Evolutionary conservation across 2,888 invertebrate genomes (phyloP).

Genomic region (Cosmia trapezina): DNA sequence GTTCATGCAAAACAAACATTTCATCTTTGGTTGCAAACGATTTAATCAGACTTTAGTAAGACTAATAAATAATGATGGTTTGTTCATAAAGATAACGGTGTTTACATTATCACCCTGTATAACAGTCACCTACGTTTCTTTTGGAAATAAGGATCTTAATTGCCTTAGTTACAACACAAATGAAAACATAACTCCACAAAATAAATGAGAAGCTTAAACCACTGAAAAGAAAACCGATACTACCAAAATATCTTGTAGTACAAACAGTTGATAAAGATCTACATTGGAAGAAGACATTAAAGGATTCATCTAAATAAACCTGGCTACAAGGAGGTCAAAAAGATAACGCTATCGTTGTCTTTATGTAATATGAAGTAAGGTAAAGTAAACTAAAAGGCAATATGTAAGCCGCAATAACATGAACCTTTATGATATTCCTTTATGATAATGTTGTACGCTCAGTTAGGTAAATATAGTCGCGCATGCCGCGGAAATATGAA

Average conservation of each 20-base stretch:
- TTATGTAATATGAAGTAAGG: constrained; percentile 70
- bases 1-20: too few species aligned
- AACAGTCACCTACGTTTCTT: background rate
- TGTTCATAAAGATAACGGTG: too few species aligned
- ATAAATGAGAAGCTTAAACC: constrained; percentile 43
- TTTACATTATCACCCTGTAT: too few species aligned
- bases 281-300: constrained; percentile 54
- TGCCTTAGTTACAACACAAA: constrained; percentile 20
- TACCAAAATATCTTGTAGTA: constrained; percentile 24
- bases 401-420: constrained; percentile 78
- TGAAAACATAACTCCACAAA: constrained; percentile 33
- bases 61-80: too few species aligned
- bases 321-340: constrained; percentile 60
- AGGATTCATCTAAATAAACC: constrained; percentile 57
- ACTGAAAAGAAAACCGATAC: constrained; percentile 32
- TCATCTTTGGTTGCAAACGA: too few species aligned
- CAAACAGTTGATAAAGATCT: constrained; percentile 51
- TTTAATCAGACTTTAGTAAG: too few species aligned
- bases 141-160: constrained; percentile 22
- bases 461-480: constrained; percentile 70
- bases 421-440: constrained; percentile 79
- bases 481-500: constrained; percentile 71
- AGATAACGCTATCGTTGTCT: constrained; percentile 72
- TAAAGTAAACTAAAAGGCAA: constrained; percentile 76
- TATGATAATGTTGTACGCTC: constrained; percentile 77